Evolutionary conservation across 2,113 vertebrate genomes (phyloP), one percentile per base, ranked within the genome.

Genomic region (Prunella himalayana): DNA sequence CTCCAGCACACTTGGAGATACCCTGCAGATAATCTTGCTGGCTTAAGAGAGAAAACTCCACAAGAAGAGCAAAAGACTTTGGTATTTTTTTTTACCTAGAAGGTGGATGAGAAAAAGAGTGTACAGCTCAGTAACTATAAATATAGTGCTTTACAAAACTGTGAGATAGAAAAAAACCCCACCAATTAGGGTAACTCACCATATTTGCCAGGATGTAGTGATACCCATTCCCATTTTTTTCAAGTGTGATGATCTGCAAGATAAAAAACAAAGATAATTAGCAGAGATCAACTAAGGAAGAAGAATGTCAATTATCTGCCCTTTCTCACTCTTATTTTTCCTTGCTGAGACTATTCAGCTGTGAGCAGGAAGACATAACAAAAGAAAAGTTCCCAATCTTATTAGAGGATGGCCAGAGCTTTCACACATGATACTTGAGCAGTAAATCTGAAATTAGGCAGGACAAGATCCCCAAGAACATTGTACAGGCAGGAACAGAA

Each of bases 151-250:
- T 86, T 65, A 51, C 8, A 68, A 78, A 54, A 63, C 15, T 47
- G 50, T 5, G 5, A 84, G 13, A 24, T 7, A 76, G 6, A 1
- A 64, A 65, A 68, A 63, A 15, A 17, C 5, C 5, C 4, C 3
- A 49, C 6, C 44, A 59, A 19, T 1, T 2, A 72, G 37, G 31
- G 37, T 3, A 94, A 92, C 99, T 99, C 98, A 99, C 99, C 99
- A 99, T 97, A 97, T 99, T 99, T 92, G 99, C 99, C 82, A 99
- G 98, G 87, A 99, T 99, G 97, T 99, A 99, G 96, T 99, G 99
- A 95, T 99, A 99, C 37, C 99, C 99, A 27, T 99, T 99, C 75
- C 99, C 98, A 18, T 99, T 99, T 97, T 99, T 99, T 95, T 99
- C 99, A 87, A 99, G 98, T 65, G 98, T 98, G 68, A 99, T 98